Conservation (phyloP, 2,113 vertebrate species). For the Dasyornis broadbenti region DNA sequence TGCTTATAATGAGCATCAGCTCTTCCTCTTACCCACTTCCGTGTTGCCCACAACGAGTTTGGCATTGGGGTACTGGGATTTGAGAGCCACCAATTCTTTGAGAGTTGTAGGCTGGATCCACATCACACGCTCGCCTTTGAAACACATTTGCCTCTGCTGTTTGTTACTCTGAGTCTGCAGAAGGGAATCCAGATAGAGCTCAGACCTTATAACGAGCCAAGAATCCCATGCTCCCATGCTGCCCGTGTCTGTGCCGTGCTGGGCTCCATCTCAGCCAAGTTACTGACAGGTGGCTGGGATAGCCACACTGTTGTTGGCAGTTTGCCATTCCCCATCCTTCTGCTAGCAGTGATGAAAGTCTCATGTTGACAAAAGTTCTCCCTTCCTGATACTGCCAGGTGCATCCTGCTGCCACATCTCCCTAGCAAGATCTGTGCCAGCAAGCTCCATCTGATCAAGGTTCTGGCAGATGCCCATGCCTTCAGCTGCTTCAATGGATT, state of each 20-base stretch:
- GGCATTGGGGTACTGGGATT: constrained; percentile 79
- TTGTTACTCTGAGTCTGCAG: constrained; percentile 74
- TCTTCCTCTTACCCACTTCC: constrained; percentile 85
- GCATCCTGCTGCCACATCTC: background rate
- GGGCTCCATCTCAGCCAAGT: background rate
- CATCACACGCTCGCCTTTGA: constrained; percentile 78
- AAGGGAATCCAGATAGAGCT: background rate
- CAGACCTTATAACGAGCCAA: background rate
- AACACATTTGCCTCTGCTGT: constrained; percentile 70
- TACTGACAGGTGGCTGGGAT: background rate
- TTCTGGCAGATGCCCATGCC: background rate
- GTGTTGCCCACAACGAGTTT: constrained; percentile 95
- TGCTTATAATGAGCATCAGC: background rate
- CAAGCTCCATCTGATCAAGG: background rate
- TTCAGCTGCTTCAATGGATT: background rate
- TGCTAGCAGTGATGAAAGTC: background rate
- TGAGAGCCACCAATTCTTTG: constrained; percentile 79
- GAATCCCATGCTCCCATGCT: background rate
- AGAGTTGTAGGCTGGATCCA: constrained; percentile 88
- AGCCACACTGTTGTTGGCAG: background rate
- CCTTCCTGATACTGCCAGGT: background rate
- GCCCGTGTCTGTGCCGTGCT: background rate
- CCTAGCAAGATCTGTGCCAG: background rate
- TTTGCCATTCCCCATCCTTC: background rate
- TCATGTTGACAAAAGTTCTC: background rate